Base-by-base conservation (phyloP, 2,888 invertebrate genomes). In the Auanema freiburgensis region DNA sequence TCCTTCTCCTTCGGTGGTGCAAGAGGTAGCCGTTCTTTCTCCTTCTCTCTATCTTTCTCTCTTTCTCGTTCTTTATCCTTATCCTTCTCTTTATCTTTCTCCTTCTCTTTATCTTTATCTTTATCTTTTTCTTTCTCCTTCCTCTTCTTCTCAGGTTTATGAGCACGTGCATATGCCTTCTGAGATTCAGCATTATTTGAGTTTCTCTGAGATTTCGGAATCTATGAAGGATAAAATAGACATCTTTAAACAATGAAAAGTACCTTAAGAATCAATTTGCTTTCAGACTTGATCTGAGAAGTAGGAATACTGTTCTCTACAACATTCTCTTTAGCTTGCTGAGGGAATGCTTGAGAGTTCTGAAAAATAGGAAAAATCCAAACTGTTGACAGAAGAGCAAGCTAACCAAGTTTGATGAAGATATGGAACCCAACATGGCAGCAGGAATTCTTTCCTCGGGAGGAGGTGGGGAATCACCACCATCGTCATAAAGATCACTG, bases 221-320 rank as follows among this genome's bases (percentile, higher is more conserved):
- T 64, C 58, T 66, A 56, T 33, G 53, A 56, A 54, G 23, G 5
- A 16, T 16, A 33, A 8, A 33, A 25, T 54, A n/a, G 24, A 40
- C 50, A 33, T 49, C 1, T 8, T 14, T 41, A 11, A 14, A 51
- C n/a, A 51, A 24, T 40, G 24, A 24, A 11, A 16, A n/a, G 5
- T 50, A 65, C 65, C 49, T 66, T 66, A 3, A 66, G 11, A n/a
- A 61, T 55, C 1, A 66, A 46, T 23, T 58, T 59, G n/a, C 59
- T 63, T 21, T 59, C 52, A 23, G 16, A n/a, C 14, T 16, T 41
- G 23, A 10, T 51, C 57, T 16, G 49, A 8, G 33, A 33, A 33
- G 33, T 33, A 33, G 33, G 4, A 33, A 33, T 8, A 33, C 33
- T 33, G 8, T 33, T 33, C 3, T 33, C 33, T 33, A 5, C 4